These are phyloP conservation scores for Microplitis deprimator DNA, from an alignment of 2,888 invertebrate genomes.

Conservation along the genomic window DNA sequence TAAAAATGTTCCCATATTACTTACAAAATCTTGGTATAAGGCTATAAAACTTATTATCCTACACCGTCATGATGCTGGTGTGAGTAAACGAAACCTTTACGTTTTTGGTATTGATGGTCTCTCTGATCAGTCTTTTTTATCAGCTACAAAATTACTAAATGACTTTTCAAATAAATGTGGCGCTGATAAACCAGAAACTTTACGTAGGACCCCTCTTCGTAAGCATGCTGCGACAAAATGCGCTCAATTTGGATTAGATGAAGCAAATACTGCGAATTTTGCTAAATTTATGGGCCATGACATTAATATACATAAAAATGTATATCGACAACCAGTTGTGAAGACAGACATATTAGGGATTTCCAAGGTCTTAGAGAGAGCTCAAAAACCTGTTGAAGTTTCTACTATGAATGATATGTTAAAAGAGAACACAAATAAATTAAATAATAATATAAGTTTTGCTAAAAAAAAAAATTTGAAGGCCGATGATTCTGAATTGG, in stretches of 20 bases:
- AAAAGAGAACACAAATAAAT: neutral
- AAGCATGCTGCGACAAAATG: constrained; percentile 47
- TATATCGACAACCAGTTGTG: constrained; percentile 47
- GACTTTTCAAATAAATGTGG: constrained; percentile 40
- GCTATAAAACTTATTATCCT: constrained; percentile 34
- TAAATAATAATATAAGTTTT: too few species aligned
- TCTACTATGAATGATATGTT: constrained; percentile 8
- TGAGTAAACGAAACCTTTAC: constrained; percentile 34
- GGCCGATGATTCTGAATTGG: too few species aligned
- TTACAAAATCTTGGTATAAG: constrained; percentile 20
- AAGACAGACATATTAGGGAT: constrained; percentile 51
- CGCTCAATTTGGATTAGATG: constrained; percentile 38
- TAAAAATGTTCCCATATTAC: constrained; percentile 40
- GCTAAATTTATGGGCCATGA: constrained; percentile 48
- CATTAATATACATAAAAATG: constrained; percentile 30
- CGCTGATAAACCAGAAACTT: constrained; percentile 38
- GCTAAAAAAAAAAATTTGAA: too few species aligned
- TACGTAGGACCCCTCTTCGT: constrained; percentile 44
- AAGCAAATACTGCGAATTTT: constrained; percentile 33
- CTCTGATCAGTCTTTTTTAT: constrained; percentile 22
- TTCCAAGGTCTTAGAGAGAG: constrained; percentile 51
- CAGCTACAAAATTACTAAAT: constrained; percentile 36
- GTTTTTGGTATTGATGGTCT: constrained; percentile 38
- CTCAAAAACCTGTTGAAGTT: constrained; percentile 25
- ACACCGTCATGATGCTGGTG: constrained; percentile 33